These are phyloP conservation scores for Ginglymostoma cirratum DNA, from an alignment of 2,113 vertebrate genomes.

Conservation along the genomic window DNA sequence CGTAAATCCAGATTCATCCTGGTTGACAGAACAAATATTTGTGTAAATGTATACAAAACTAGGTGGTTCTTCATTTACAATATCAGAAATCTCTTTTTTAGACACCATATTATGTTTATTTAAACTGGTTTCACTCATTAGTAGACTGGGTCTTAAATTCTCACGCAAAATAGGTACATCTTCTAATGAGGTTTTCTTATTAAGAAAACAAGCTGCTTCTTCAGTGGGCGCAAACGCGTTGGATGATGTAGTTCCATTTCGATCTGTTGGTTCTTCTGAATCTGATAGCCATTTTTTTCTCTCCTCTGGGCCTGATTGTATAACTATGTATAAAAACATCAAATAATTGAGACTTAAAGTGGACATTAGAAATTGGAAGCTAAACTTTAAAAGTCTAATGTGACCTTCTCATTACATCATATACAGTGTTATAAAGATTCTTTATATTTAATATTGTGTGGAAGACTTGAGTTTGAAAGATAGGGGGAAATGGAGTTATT, in stretches of 20 bases:
- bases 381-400: not conserved
- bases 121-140: not conserved
- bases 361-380: not conserved
- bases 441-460: no score
- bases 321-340: not conserved
- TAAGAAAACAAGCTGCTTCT: not conserved
- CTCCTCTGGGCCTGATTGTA: not conserved
- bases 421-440: not conserved
- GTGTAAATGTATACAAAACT: slow-evolving; percentile 26
- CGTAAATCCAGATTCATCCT: slow-evolving; percentile 13
- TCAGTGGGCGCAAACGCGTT: not conserved
- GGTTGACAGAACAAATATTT: not conserved
- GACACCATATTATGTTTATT: not conserved
- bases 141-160: not conserved
- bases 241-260: not conserved
- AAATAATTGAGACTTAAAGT: not conserved
- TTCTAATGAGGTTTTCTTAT: not conserved
- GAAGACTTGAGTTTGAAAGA: no score
- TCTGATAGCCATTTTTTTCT: not conserved
- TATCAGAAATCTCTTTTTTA: not conserved
- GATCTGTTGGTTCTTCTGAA: not conserved
- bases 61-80: not conserved
- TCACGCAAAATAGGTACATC: not conserved
- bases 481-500: no score
- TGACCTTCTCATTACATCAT: not conserved